phyloP scores from a whole-genome alignment of 2,113 vertebrate genomes.

The Abramis brama region DNA sequence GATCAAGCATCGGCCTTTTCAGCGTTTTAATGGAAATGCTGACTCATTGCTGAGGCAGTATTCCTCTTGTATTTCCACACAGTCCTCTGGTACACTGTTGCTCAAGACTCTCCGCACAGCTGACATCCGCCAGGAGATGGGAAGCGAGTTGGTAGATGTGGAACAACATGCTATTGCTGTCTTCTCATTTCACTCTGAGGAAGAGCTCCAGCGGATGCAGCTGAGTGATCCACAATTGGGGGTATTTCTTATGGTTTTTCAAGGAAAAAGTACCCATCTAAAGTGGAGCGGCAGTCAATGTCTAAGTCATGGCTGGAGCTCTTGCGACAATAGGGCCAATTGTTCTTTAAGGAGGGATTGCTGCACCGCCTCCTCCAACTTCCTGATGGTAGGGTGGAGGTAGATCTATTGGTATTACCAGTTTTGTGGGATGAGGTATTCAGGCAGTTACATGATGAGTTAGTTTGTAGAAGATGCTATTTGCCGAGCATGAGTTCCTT shows the following conservation, averaged over 20 bases:
- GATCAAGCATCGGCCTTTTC: slow-evolving; percentile 34
- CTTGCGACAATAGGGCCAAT: neutral
- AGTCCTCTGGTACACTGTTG: neutral
- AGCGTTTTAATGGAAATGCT: slow-evolving; percentile 18
- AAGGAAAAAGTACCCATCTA: neutral
- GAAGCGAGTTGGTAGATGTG: neutral
- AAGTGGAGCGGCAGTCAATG: neutral
- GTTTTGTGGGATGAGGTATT: neutral
- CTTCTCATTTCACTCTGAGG: neutral
- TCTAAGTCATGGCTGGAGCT: neutral
- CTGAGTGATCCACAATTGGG: neutral
- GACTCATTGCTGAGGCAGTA: slow-evolving; percentile 38
- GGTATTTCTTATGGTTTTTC: neutral
- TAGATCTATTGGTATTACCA: neutral
- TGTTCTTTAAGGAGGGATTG: neutral
- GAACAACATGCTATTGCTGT: neutral
- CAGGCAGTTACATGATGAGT: slow-evolving; percentile 3
- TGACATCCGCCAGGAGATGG: neutral
- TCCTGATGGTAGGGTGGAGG: neutral
- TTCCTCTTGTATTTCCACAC: neutral
- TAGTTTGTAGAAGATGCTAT: neutral
- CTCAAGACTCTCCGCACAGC: neutral
- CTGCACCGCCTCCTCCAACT: neutral
- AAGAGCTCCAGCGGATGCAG: slow-evolving; percentile 11
- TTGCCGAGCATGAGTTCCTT: neutral